These are phyloP conservation scores for Tursiops truncatus DNA, from an alignment of 2,113 vertebrate genomes.

Conservation along the genomic window DNA sequence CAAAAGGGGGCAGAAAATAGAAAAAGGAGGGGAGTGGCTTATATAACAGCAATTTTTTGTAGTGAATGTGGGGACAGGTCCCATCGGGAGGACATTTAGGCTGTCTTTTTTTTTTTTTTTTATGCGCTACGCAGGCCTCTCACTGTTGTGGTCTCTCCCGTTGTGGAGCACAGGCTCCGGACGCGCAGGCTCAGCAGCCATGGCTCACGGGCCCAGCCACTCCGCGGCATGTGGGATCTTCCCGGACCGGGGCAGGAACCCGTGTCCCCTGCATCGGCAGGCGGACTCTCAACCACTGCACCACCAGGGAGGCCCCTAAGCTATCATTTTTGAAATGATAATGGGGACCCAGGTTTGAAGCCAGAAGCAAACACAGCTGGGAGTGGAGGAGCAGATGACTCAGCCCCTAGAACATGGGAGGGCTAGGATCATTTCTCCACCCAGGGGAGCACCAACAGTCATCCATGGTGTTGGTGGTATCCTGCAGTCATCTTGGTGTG, in stretches of 20 bases:
- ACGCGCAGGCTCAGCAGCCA: too few species aligned
- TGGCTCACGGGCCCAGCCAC: too few species aligned
- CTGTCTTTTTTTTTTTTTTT: background rate
- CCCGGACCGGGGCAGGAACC: too few species aligned
- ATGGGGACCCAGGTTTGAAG: background rate
- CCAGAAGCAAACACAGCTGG: background rate
- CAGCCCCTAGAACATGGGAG: background rate
- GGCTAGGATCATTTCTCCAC: background rate
- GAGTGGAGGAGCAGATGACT: background rate
- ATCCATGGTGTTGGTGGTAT: background rate
- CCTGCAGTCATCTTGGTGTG: background rate
- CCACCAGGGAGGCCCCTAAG: background rate
- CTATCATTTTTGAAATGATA: constrained; percentile 30
- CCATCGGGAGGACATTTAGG: background rate
- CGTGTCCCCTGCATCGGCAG: too few species aligned
- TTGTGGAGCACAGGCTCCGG: too few species aligned
- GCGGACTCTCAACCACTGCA: too few species aligned
- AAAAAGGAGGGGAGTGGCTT: background rate
- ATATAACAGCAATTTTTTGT: constrained; percentile 5
- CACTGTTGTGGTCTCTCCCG: too few species aligned
- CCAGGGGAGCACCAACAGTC: background rate
- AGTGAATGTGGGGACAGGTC: background rate
- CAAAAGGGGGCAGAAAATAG: background rate
- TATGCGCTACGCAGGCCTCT: too few species aligned
- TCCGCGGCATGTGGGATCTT: too few species aligned